Conservation (phyloP, 1,140 invertebrate genomes). For the Linepithema humile region DNA sequence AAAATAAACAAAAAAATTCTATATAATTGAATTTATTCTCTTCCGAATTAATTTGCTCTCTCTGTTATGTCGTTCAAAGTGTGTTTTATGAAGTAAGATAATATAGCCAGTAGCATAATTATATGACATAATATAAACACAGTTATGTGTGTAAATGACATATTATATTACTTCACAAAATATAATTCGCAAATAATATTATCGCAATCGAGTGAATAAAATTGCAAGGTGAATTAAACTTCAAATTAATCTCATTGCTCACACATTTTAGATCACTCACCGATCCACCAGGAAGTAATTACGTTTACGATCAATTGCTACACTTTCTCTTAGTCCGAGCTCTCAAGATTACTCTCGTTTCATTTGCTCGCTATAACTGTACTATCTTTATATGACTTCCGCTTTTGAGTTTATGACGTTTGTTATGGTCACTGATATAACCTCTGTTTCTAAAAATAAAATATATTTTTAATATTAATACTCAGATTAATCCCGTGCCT, state of each 20-base stretch:
- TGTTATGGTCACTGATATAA: neutral
- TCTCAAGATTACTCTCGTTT: neutral
- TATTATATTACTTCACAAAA: neutral
- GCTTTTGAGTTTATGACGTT: neutral
- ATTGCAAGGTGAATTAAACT: neutral
- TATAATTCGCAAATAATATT: neutral
- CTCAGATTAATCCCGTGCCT: too few species aligned
- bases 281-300: neutral
- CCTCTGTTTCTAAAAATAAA: neutral
- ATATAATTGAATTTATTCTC: conserved; percentile 1
- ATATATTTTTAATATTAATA: too few species aligned
- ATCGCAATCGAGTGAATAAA: neutral
- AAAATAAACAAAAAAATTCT: too few species aligned
- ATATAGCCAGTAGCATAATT: neutral
- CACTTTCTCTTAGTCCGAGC: neutral
- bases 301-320: neutral
- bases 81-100: neutral
- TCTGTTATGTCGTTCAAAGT: neutral
- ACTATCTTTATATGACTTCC: neutral
- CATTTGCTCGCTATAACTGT: neutral
- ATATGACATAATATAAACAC: neutral
- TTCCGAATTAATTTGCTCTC: neutral
- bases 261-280: neutral
- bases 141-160: too few species aligned
- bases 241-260: neutral